Base-by-base conservation (phyloP, 2,113 vertebrate genomes). In the Solea solea region DNA sequence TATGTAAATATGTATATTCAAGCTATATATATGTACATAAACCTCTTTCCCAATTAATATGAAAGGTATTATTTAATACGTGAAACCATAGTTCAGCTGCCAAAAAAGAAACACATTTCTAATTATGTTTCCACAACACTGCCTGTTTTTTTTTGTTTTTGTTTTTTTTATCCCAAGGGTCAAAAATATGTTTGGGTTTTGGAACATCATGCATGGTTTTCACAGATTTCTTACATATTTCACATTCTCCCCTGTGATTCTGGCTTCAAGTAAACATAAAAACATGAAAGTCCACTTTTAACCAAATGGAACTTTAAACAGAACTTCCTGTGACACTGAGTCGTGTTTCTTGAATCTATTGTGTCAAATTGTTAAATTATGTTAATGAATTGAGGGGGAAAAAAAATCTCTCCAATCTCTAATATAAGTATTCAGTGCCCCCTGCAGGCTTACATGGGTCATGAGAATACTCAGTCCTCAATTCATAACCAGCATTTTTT, bases 161-260 rank as follows among this genome's bases (percentile, higher is more conserved):
- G 66, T 48, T 27, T 34, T 48, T 61, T 59, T 59, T 15, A 52
- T 66, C 15, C 52, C 52, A 6, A 25, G 15, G 64, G 58, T 65
- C 57, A 44, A 64, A 21, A 65, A 69, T 57, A 53, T 78, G 8
- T 54, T 72, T 51, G 39, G 61, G 74, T 82, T 78, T 76, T 80
- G 53, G 73, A 40, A 69, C 60, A 65, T 69, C 48, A 72, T 74
- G 69, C 59, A 59, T 66, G 61, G 79, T 87, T 80, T 76, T 74
- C 78, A 69, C 69, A 85, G 80, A 92, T 90, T 86, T 74, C 76
- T 44, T 21, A 59, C 85, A 91, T 89, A 44, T 76, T 81, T 86
- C 49, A 78, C 80, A 91, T 90, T 91, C 80, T 86, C 52, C 61
- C 15, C 73, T 72, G 54, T 77, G 54, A 82, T 81, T 84, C 16